phyloP scores from a whole-genome alignment of 2,113 vertebrate species.

The Nothoprocta pentlandii region DNA sequence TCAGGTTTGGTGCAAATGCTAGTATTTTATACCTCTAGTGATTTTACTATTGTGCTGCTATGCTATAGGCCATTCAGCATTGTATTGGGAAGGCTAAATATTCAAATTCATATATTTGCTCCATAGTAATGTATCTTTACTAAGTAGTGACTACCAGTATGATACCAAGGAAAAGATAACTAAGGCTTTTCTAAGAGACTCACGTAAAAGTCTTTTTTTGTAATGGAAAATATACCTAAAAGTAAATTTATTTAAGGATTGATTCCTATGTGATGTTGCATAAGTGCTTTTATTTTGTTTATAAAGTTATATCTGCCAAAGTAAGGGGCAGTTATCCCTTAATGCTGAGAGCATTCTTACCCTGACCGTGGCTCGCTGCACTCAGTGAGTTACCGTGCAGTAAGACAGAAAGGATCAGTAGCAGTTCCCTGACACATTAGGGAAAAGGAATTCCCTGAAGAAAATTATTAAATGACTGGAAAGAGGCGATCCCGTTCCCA shows the following conservation, averaged over 20 bases:
- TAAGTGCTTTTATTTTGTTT: neutral
- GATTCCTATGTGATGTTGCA: neutral
- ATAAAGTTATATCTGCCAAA: neutral
- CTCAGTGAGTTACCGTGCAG: neutral
- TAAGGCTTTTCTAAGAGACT: neutral
- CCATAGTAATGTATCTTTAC: neutral
- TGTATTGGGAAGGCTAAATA: neutral
- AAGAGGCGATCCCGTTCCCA: neutral
- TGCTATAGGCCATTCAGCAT: neutral
- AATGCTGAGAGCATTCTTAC: neutral
- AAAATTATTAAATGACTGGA: neutral
- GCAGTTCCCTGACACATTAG: neutral
- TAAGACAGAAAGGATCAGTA: neutral
- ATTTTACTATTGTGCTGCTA: neutral
- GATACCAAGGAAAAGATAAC: neutral
- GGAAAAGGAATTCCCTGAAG: neutral
- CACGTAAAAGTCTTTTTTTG: neutral
- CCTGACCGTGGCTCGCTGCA: neutral
- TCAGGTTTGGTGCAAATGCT: neutral
- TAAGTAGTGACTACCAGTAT: neutral
- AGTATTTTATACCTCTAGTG: neutral
- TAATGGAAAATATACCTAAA: neutral
- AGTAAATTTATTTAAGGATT: neutral
- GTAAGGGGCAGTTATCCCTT: neutral
- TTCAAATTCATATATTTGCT: neutral